phyloP scores from a whole-genome alignment of 2,888 invertebrate species.

The Monoplex corrugatus region DNA sequence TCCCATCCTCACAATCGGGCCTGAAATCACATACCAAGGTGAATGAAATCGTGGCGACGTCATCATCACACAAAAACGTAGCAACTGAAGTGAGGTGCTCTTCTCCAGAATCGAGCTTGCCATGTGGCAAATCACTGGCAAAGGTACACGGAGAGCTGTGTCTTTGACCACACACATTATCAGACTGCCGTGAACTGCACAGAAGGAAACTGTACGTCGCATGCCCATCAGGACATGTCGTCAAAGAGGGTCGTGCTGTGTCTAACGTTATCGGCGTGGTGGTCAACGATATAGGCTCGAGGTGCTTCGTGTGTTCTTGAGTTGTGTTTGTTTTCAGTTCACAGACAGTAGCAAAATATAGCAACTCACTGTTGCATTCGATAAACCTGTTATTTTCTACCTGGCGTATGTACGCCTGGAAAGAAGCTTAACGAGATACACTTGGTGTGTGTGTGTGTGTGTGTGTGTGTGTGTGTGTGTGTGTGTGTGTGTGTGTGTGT shows the following conservation, averaged over 20 bases:
- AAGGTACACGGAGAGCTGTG: neutral
- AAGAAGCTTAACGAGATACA: too few relatives aligned
- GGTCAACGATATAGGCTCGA: neutral
- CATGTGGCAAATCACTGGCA: neutral
- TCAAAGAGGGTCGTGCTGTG: neutral
- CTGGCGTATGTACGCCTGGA: too few relatives aligned
- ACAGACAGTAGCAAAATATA: too few relatives aligned
- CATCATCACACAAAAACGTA: neutral
- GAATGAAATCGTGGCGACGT: neutral
- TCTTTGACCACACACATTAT: neutral
- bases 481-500: too few relatives aligned
- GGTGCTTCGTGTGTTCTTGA: too few relatives aligned
- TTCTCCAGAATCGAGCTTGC: neutral
- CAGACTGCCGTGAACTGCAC: neutral
- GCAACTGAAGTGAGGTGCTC: neutral
- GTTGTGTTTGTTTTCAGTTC: too few relatives aligned
- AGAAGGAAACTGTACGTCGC: neutral
- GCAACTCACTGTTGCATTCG: too few relatives aligned
- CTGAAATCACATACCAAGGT: neutral
- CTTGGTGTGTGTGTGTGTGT: too few relatives aligned
- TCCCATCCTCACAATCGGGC: neutral
- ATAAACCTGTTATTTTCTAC: too few relatives aligned
- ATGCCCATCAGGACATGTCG: neutral
- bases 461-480: too few relatives aligned
- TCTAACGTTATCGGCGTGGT: neutral